These are phyloP conservation scores for Trissoscelio sp. DNA, from an alignment of 2,888 invertebrate genomes.

Conservation along the genomic window DNA sequence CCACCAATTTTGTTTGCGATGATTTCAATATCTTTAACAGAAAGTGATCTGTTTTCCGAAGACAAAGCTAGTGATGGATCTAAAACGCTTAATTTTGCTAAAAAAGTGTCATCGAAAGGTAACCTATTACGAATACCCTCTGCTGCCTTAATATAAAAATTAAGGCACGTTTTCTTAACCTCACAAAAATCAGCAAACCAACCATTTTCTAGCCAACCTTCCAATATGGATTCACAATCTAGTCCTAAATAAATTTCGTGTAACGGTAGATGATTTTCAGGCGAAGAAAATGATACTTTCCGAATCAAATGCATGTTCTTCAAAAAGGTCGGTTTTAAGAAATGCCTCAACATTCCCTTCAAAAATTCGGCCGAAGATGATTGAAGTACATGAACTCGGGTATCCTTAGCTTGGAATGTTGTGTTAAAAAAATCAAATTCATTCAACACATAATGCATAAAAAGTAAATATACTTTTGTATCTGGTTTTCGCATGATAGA, in stretches of 20 bases:
- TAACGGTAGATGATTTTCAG: constrained; percentile 19
- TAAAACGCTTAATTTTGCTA: constrained; percentile 3
- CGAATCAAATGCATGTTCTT: constrained; percentile 1
- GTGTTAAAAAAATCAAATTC: constrained; percentile 63
- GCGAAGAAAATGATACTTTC: neutral
- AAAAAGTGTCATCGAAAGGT: constrained; percentile 33
- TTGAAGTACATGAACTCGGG: constrained; percentile 51
- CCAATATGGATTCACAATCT: neutral
- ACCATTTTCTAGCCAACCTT: constrained; percentile 3
- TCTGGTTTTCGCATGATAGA: neutral
- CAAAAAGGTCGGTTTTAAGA: constrained; percentile 55
- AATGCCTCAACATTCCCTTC: constrained; percentile 42
- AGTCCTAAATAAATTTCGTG: constrained; percentile 32
- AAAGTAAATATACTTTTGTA: constrained; percentile 47
- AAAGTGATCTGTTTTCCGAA: neutral
- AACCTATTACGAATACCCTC: constrained; percentile 35
- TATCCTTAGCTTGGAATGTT: constrained; percentile 54
- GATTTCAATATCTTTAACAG: constrained; percentile 1
- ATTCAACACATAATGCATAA: constrained; percentile 53
- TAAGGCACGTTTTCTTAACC: neutral
- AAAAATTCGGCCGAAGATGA: constrained; percentile 36
- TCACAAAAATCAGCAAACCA: neutral
- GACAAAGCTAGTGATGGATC: neutral
- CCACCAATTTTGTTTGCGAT: constrained; percentile 26
- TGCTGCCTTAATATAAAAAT: constrained; percentile 44